phyloP scores from a whole-genome alignment of 2,797 vertebrate genomes.

The Sebastes ruberrimus region DNA sequence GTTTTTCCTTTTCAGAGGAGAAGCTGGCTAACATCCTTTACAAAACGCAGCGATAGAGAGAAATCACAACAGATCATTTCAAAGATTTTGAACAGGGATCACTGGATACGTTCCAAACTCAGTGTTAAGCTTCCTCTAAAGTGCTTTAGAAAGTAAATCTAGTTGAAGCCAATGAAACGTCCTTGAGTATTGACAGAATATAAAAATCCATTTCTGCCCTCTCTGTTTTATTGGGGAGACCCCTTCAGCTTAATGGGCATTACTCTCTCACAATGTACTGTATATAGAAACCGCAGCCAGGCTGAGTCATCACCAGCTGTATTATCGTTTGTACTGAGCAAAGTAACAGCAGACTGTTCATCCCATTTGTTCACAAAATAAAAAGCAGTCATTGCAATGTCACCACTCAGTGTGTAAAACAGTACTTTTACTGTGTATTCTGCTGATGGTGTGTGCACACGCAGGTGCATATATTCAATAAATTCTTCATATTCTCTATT shows the following conservation, averaged over 20 bases:
- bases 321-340: not conserved
- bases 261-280: not conserved
- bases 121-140: not conserved
- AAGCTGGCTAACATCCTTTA: not conserved
- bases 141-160: not conserved
- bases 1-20: not conserved
- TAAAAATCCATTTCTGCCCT: constrained; percentile 3
- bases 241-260: constrained; percentile 8
- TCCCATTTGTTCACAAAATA: not conserved
- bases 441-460: not conserved
- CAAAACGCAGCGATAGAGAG: not conserved
- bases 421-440: not conserved
- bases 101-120: not conserved
- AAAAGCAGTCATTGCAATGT: not conserved
- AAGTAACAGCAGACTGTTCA: not conserved
- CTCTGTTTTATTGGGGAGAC: not conserved
- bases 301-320: constrained; percentile 6
- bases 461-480: not conserved
- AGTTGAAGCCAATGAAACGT: not conserved
- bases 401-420: not conserved
- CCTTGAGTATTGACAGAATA: not conserved
- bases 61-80: not conserved
- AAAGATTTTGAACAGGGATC: not conserved
- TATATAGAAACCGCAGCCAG: not conserved
- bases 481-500: not conserved